Percentiles rank a stretch among this genome's conserved stretches.
Conservation (phyloP, 1,140 invertebrate species). For the Amyelois transitella region DNA sequence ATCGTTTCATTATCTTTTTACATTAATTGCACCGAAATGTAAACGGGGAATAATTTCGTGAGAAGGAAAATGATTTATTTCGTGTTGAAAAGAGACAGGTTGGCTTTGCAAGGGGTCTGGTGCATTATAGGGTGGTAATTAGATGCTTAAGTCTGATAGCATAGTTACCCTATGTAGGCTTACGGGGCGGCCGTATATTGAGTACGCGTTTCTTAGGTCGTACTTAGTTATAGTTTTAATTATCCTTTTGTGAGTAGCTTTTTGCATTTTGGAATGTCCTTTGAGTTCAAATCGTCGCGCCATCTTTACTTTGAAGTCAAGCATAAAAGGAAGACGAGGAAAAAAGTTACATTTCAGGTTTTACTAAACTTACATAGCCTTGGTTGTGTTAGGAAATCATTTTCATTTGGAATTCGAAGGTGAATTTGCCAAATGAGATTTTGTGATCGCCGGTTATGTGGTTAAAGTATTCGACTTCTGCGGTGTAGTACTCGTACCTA, state of each 20-base stretch:
- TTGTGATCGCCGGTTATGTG: too few relatives aligned
- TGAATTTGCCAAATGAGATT: too few relatives aligned
- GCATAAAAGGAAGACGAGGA: conserved; percentile 44
- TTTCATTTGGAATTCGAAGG: too few relatives aligned
- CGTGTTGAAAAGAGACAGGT: conserved; percentile 33
- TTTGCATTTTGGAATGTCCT: conserved; percentile 34
- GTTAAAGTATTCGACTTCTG: too few relatives aligned
- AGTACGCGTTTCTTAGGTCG: conserved; percentile 28
- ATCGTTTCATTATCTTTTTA: neutral
- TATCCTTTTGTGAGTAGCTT: neutral
- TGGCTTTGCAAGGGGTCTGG: conserved; percentile 31
- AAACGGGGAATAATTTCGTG: neutral
- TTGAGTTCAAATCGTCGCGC: conserved; percentile 40
- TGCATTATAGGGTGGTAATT: conserved; percentile 49
- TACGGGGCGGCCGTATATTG: conserved; percentile 32
- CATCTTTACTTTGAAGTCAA: conserved; percentile 51
- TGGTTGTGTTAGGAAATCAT: too few relatives aligned
- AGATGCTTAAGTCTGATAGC: conserved; percentile 56
- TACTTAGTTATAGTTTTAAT: conserved; percentile 34
- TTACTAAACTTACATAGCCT: neutral
- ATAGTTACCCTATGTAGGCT: conserved; percentile 26
- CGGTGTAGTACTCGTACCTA: too few relatives aligned
- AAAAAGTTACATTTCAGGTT: conserved; percentile 60
- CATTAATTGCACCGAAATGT: neutral
- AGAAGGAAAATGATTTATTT: too few relatives aligned